Conservation (phyloP, 2,888 invertebrate species). For the Diarsia brunnea region DNA sequence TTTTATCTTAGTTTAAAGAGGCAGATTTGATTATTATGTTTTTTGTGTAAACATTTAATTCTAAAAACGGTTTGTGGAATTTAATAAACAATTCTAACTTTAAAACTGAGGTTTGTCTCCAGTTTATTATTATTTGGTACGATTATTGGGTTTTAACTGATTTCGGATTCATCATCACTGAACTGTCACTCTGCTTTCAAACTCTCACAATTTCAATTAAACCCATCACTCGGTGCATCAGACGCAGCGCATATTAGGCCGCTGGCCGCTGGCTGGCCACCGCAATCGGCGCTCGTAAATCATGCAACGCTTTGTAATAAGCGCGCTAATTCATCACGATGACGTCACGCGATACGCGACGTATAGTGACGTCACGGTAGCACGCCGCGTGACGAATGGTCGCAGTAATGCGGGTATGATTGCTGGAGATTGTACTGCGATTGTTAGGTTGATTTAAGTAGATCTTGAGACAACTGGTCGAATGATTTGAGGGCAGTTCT, state of each 20-base stretch:
- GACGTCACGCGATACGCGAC: constrained; percentile 41
- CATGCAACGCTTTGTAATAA: constrained; percentile 59
- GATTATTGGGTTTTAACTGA: too few species aligned
- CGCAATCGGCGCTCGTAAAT: constrained; percentile 60
- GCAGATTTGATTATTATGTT: too few species aligned
- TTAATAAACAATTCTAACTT: not conserved
- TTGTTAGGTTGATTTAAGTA: not conserved
- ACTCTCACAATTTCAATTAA: constrained; percentile 27
- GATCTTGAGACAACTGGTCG: not conserved
- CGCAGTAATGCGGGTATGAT: constrained; percentile 45
- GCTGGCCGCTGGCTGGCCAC: constrained; percentile 45
- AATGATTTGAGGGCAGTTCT: not conserved
- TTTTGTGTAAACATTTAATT: not conserved
- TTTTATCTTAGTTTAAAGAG: not conserved
- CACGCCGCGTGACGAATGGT: constrained; percentile 49
- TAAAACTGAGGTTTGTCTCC: not conserved
- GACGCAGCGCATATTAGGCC: constrained; percentile 39
- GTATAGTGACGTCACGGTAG: constrained; percentile 32
- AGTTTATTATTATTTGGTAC: not conserved
- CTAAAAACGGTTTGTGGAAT: not conserved
- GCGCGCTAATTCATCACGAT: constrained; percentile 61
- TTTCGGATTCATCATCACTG: not conserved
- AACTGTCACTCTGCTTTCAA: not conserved
- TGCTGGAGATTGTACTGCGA: constrained; percentile 14
- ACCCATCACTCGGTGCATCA: constrained; percentile 6